Evolutionary conservation across 2,113 vertebrate species (phyloP), one percentile per base, ranked within the genome.

Genomic region (Onychostruthus taczanowskii): DNA sequence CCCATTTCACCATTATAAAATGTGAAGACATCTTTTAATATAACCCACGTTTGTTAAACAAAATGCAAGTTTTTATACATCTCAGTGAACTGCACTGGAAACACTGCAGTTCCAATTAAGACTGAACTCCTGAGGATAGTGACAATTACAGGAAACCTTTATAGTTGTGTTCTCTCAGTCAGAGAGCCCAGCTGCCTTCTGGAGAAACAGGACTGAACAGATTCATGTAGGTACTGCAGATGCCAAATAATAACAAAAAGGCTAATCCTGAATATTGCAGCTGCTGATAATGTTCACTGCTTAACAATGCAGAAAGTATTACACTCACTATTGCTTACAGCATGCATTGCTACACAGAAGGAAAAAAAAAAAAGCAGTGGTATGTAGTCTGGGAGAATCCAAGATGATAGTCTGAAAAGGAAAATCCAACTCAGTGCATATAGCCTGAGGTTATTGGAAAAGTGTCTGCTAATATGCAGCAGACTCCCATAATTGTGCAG

Each of bases 231-330:
- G 84, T 73, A 87, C 67, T 83, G 59, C 67, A 96, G 86, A 87
- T 85, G 90, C 80, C 94, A 96, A 95, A 91, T 66, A 93, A 90
- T 75, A 90, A 94, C 3, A 7, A 83, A 92, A 93, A 87, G 21
- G 62, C 76, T 89, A 94, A 89, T 80, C 66, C 88, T 80, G 47
- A 93, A 87, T 84, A 93, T 89, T 95, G 92, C 88, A 96, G 88
- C 88, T 95, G 88, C 80, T 96, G 93, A 73, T 95, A 95, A 91
- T 39, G 47, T 55, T 92, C 35, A 16, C 61, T 94, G 78, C 63
- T 84, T 93, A 96, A 96, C 92, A 96, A 97, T 50, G 47, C 43
- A 94, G 83, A 91, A 93, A 93, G 87, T 70, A 93, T 91, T 90
- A 93, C 24, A 63, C 43, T 95, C 77, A 43, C 62, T 87, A 52